Evolutionary conservation across 2,888 invertebrate genomes (phyloP), one percentile per base, ranked within the genome.

Genomic region (Elegia similella): DNA sequence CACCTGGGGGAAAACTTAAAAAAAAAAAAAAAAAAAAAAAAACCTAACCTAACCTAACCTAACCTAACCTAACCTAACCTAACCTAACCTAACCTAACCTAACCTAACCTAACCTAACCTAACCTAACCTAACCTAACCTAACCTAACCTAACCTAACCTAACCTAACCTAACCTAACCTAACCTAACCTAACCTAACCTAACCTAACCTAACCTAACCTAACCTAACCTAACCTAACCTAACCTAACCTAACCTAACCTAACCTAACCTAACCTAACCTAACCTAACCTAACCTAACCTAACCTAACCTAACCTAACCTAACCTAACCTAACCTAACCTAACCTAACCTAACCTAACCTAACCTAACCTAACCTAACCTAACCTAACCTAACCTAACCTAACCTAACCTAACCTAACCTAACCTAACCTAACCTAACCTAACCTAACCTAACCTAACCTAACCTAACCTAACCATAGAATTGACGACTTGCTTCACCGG

Each of bases 221-320:
- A 55, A 30, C 29, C 47, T 44, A 17, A 55, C 50, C 58, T 57
- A 61, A 56, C 59, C 59, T 61, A 59, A 59, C 59, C 56, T 59
- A 56, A 58, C 56, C 58, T 54, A 58, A 59, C 59, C 59, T 59
- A 59, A 57, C 57, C 57, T 59, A 59, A 56, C 59, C 57, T 55
- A 61, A 54, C 60, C 54, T n/a, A n/a, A 7, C 6, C 62, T 60
- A 62, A 60, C 62, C 62, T 59, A 62, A 59, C 62, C 62, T 59
- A 62, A 59, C 62, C 59, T 58, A 62, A 59, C 62, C 62, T 59
- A 60, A 60, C 60, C 62, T 62, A 60, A 60, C 60, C 62, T 62
- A 62, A 62, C 60, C 62, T 60, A 57, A 62, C 62, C 59, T 59
- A 58, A 59, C 62, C 62, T 59, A 60, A 59, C 60, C 59, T 60